Evolutionary conservation across 2,888 invertebrate species (phyloP).

Genomic region (Drosophila quinaria): DNA sequence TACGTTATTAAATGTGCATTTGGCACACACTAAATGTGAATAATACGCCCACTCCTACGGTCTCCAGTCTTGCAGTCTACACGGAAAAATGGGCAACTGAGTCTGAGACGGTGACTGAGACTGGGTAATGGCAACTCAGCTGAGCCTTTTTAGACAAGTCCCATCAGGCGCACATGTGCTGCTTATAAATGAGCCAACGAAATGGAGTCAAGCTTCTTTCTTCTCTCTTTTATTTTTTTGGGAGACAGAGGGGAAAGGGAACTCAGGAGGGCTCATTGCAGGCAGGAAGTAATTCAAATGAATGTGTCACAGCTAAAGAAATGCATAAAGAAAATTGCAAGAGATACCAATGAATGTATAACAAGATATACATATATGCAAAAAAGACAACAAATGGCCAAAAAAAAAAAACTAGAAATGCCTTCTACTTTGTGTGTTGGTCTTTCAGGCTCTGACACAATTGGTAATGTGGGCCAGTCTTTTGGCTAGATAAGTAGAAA

Average conservation of each 20-base stretch:
- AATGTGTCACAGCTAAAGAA: constrained; percentile 68
- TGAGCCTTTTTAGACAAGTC: constrained; percentile 60
- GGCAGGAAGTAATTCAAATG: constrained; percentile 73
- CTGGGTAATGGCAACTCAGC: constrained; percentile 50
- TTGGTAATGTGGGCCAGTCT: constrained; percentile 36
- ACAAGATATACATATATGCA: constrained; percentile 18
- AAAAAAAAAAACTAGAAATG: constrained; percentile 21
- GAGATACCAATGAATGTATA: constrained; percentile 43
- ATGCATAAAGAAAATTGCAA: constrained; percentile 54
- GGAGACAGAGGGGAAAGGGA: not conserved
- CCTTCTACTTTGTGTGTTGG: not conserved
- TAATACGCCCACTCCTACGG: constrained; percentile 31
- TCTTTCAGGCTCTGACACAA: constrained; percentile 28
- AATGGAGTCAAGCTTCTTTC: constrained; percentile 51
- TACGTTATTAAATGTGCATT: constrained; percentile 83
- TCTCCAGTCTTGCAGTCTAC: constrained; percentile 12
- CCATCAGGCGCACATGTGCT: constrained; percentile 70
- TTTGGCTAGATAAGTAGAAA: constrained; percentile 34
- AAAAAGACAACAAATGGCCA: constrained; percentile 48
- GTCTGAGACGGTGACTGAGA: constrained; percentile 17
- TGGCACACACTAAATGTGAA: constrained; percentile 77
- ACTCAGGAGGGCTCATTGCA: constrained; percentile 29
- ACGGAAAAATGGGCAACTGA: constrained; percentile 25
- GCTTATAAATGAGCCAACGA: constrained; percentile 71
- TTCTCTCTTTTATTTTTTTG: constrained; percentile 18